Evolutionary conservation across 2,888 invertebrate genomes (phyloP), one percentile per base, ranked within the genome.

Genomic region (Teleiodes luculella): DNA sequence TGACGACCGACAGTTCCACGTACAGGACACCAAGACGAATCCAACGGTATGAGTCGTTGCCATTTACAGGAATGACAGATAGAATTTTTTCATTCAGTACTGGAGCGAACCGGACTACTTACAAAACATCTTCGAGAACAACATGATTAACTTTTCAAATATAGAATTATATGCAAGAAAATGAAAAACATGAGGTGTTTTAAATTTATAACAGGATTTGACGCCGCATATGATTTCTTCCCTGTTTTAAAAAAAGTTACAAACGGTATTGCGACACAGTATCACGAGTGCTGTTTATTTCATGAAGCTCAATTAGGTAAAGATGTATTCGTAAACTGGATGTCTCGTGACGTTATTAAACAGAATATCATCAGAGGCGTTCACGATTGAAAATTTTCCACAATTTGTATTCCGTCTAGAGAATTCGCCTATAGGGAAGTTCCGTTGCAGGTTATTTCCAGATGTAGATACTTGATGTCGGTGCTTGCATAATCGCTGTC

Each of bases 351-450:
- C 41, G 31, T 39, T 63, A 66, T 64, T 70, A 69, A 68, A 69
- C 61, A 57, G 66, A 72, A 72, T 75, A 74, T 74, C 68, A 76
- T 78, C 71, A 74, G 74, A 74, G 76, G 76, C 68, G 54, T 70
- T 71, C 65, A 74, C 68, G 70, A 75, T 78, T 80, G 75, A 78
- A 83, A 84, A 84, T 81, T 85, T 86, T 86, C 85, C 84, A 83
- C 82, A 66, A 83, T 87, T 83, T 78, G 78, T 87, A 88, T 88
- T 85, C 87, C 64, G 80, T 85, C 81, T 84, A 76, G 82, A 83
- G 80, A 80, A 80, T 83, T 80, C 80, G 76, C 77, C 71, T 73
- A 76, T 70, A 74, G 75, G 83, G 24, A 43, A 83, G 79, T 83
- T 80, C 80, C 74, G 78, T 81, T 86, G 87, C 86, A 86, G 79